Conservation (phyloP, 1,140 invertebrate genomes). For the Leptopilina boulardi region DNA sequence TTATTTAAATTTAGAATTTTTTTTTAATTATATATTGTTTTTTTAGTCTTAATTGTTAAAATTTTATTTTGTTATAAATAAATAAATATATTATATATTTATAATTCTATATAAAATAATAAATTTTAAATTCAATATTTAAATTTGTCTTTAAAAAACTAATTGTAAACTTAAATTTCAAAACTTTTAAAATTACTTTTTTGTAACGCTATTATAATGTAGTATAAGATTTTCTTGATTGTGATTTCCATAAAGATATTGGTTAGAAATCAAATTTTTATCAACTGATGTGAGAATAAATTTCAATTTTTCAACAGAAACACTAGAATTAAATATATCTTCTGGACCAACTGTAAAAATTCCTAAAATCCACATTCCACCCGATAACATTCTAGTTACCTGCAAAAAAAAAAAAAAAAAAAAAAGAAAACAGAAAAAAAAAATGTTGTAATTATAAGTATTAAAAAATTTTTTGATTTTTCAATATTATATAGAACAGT, state of each 20-base stretch:
- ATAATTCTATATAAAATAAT: too few species aligned
- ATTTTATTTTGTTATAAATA: too few species aligned
- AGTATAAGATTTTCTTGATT: slow-evolving; percentile 75
- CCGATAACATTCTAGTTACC: slow-evolving; percentile 88
- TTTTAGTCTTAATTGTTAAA: too few species aligned
- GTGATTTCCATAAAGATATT: slow-evolving; percentile 78
- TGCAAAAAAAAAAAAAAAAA: slow-evolving; percentile 54
- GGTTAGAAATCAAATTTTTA: slow-evolving; percentile 76
- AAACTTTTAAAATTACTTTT: slow-evolving; percentile 64
- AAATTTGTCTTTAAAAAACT: too few species aligned
- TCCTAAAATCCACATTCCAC: slow-evolving; percentile 86
- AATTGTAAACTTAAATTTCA: too few species aligned
- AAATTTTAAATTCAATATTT: too few species aligned
- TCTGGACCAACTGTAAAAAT: slow-evolving; percentile 79
- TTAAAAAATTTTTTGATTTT: too few species aligned
- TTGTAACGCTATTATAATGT: slow-evolving; percentile 74
- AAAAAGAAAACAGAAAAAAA: slow-evolving; percentile 39
- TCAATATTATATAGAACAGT: too few species aligned
- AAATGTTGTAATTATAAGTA: slow-evolving; percentile 42
- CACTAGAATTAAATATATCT: slow-evolving; percentile 78
- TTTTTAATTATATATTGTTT: too few species aligned
- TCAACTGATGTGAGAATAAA: slow-evolving; percentile 77
- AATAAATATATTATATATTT: too few species aligned
- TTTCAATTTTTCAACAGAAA: slow-evolving; percentile 75
- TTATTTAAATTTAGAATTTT: slow-evolving; percentile 31